These are phyloP conservation scores for Zhuqinia jingwanae DNA, from an alignment of 2,888 invertebrate species.

Conservation along the genomic window DNA sequence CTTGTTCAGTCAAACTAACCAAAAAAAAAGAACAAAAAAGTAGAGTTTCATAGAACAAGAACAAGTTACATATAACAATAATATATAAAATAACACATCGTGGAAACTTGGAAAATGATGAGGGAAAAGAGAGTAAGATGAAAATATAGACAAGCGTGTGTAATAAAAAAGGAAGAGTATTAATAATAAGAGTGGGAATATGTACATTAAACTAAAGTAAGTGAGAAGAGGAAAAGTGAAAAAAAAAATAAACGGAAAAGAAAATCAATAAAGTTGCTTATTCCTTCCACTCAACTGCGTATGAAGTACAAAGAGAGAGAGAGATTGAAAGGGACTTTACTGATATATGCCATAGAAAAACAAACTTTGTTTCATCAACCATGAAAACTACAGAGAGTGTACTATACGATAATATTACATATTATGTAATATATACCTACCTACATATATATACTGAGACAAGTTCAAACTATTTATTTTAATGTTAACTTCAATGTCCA, in stretches of 20 bases:
- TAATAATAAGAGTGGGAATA: slow-evolving; percentile 25
- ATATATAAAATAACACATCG: not conserved
- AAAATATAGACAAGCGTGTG: slow-evolving; percentile 2
- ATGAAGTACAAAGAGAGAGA: slow-evolving; percentile 23
- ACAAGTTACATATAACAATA: not conserved
- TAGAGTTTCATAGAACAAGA: no score
- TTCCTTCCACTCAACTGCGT: slow-evolving; percentile 37
- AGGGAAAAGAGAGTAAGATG: slow-evolving; percentile 26
- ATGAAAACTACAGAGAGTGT: not conserved
- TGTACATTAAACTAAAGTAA: slow-evolving; percentile 9
- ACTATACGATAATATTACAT: no score
- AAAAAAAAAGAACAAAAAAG: no score
- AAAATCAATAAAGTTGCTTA: slow-evolving; percentile 46
- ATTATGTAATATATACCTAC: no score
- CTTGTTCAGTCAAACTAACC: not conserved
- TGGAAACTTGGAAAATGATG: not conserved
- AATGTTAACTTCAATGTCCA: not conserved
- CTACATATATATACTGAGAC: no score
- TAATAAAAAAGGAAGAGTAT: slow-evolving; percentile 35
- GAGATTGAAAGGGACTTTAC: not conserved
- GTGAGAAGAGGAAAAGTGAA: slow-evolving; percentile 8
- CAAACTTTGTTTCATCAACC: not conserved
- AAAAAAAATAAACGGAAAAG: no score
- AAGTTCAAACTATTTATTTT: slow-evolving; percentile 39
- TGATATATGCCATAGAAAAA: not conserved